phyloP scores from a whole-genome alignment of 2,888 invertebrate genomes.

The Aphodius granarius region DNA sequence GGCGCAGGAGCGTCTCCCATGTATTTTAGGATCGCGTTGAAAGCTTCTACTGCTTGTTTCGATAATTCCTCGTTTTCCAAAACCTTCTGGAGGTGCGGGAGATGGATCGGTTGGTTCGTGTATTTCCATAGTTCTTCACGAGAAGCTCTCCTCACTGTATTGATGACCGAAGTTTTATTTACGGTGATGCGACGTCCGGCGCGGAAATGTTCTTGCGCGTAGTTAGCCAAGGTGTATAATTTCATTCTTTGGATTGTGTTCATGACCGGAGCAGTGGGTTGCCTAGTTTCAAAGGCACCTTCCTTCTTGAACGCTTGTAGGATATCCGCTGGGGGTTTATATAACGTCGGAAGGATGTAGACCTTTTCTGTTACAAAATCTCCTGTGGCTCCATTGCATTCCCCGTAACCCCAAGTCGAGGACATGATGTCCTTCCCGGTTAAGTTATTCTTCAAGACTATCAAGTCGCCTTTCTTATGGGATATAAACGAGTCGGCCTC shows the following conservation, averaged over 20 bases:
- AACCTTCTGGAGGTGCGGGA: constrained; percentile 79
- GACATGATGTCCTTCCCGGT: constrained; percentile 76
- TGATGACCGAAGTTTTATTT: constrained; percentile 66
- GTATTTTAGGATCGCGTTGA: constrained; percentile 76
- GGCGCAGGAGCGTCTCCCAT: constrained; percentile 93
- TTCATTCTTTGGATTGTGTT: constrained; percentile 66
- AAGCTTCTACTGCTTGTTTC: constrained; percentile 74
- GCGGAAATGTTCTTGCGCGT: constrained; percentile 81
- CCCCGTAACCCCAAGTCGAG: constrained; percentile 72
- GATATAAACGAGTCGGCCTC: constrained; percentile 61
- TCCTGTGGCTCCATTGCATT: constrained; percentile 71
- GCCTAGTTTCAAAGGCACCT: constrained; percentile 53
- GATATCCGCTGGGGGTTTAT: constrained; percentile 70
- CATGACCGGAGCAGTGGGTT: constrained; percentile 51
- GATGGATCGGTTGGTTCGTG: constrained; percentile 77
- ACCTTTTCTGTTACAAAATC: constrained; percentile 86
- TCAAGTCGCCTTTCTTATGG: constrained; percentile 74
- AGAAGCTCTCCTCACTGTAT: constrained; percentile 65
- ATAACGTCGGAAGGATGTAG: constrained; percentile 82
- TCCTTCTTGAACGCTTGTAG: constrained; percentile 68
- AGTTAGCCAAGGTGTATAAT: constrained; percentile 82
- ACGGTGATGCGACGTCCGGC: constrained; percentile 51
- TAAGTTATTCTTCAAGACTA: constrained; percentile 74
- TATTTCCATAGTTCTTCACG: constrained; percentile 82
- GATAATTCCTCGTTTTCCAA: constrained; percentile 69